Conservation (phyloP, 92 coral and sea anemone species). For the Ricordea florida region DNA sequence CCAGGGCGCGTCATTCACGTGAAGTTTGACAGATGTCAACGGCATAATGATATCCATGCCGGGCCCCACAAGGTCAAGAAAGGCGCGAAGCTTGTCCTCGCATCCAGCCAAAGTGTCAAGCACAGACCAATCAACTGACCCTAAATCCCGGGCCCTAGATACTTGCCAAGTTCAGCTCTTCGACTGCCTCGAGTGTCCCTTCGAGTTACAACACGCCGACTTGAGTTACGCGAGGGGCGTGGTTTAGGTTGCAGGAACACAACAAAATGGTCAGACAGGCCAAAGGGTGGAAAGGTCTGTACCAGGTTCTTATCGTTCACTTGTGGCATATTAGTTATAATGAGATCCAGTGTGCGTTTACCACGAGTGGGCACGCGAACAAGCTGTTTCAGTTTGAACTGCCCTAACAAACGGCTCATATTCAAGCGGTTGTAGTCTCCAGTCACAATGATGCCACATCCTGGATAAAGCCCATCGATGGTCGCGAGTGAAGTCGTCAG, state of each 20-base stretch:
- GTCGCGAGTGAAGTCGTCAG: too few relatives aligned
- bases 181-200: slow-evolving; percentile 14
- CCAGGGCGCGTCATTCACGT: slow-evolving; percentile 49
- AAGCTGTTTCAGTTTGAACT: slow-evolving; percentile 44
- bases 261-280: slow-evolving; percentile 37
- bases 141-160: slow-evolving; percentile 10
- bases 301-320: slow-evolving; percentile 43
- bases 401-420: not conserved
- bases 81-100: slow-evolving; percentile 19
- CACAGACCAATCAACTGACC: slow-evolving; percentile 42
- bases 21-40: not conserved
- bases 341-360: slow-evolving; percentile 49
- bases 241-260: slow-evolving; percentile 16
- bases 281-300: slow-evolving; percentile 44
- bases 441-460: too few relatives aligned
- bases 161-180: slow-evolving; percentile 20
- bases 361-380: slow-evolving; percentile 51
- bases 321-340: slow-evolving; percentile 40
- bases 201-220: not conserved
- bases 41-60: slow-evolving; percentile 56
- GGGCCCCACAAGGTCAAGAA: slow-evolving; percentile 23
- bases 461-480: too few relatives aligned
- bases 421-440: too few relatives aligned
- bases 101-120: slow-evolving; percentile 4
- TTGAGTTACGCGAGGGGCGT: not conserved